A percentile compares a stretch with the other conserved stretches of the same genome.
These are phyloP conservation scores for Lamellibrachia columna DNA, from an alignment of 2,888 invertebrate species.

Conservation along the genomic window DNA sequence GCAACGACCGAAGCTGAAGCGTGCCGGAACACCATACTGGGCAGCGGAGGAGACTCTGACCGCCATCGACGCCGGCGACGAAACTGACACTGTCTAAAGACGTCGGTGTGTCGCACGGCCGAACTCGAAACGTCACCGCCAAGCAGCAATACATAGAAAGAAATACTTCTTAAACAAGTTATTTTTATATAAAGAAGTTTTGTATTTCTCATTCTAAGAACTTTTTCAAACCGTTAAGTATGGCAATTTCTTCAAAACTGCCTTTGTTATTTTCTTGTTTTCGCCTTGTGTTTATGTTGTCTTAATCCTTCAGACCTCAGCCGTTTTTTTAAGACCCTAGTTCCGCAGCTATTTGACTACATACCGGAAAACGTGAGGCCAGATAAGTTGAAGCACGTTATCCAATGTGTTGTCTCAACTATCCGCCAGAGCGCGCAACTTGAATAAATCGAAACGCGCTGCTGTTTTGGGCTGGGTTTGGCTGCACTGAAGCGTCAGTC, in stretches of 20 bases:
- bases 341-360: too few species aligned
- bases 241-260: not conserved
- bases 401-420: too few species aligned
- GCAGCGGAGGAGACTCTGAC: not conserved
- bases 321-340: too few species aligned
- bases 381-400: too few species aligned
- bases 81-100: not conserved
- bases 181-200: not conserved
- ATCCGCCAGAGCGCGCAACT: too few species aligned
- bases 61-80: not conserved
- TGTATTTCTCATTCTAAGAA: not conserved
- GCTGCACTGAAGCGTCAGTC: too few species aligned
- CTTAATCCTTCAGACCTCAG: not conserved
- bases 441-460: too few species aligned
- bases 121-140: not conserved
- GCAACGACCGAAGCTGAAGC: conserved; percentile 5
- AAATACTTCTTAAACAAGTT: not conserved
- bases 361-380: too few species aligned
- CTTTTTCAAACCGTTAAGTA: not conserved
- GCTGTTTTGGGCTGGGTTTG: too few species aligned
- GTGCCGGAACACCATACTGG: not conserved
- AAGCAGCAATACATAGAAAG: not conserved
- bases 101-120: not conserved
- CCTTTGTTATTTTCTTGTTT: not conserved
- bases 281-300: not conserved